Conservation (phyloP, 1,140 invertebrate species). For the Scaptomyza hsui region DNA sequence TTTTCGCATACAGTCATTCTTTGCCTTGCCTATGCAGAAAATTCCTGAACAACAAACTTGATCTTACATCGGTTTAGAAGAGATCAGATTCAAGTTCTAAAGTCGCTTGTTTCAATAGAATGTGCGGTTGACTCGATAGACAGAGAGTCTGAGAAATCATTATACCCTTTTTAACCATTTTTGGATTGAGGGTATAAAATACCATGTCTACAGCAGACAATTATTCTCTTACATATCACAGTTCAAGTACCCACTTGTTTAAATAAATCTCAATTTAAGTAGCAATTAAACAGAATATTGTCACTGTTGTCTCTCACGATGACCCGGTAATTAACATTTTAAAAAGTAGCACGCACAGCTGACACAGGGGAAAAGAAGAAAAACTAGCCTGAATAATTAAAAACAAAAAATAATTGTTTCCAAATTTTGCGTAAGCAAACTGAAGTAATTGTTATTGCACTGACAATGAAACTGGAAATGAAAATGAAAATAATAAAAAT, state of each 20-base stretch:
- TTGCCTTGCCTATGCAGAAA: too few species aligned
- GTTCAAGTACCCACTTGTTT: constrained; percentile 15
- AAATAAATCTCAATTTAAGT: constrained; percentile 37
- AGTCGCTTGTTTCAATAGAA: too few species aligned
- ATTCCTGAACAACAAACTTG: too few species aligned
- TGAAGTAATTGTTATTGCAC: constrained; percentile 59
- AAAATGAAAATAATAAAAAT: constrained; percentile 37
- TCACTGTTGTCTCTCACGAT: constrained; percentile 16
- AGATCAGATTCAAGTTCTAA: too few species aligned
- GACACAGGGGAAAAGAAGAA: neutral
- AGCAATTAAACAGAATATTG: constrained; percentile 35
- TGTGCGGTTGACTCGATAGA: too few species aligned
- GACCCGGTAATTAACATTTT: constrained; percentile 10
- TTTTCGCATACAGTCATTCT: too few species aligned
- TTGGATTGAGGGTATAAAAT: too few species aligned
- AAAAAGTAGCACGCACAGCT: constrained; percentile 3
- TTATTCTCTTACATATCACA: neutral
- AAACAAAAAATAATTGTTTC: constrained; percentile 10
- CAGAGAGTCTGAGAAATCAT: too few species aligned
- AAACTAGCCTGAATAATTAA: constrained; percentile 1
- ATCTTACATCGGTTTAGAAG: too few species aligned
- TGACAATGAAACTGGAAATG: constrained; percentile 66
- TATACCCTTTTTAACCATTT: neutral
- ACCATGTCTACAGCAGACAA: neutral
- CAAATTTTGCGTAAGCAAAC: constrained; percentile 35